A percentile compares a stretch with the other conserved stretches of the same genome.
Conservation (phyloP, 1,140 invertebrate species). For the Cherax destructor region DNA sequence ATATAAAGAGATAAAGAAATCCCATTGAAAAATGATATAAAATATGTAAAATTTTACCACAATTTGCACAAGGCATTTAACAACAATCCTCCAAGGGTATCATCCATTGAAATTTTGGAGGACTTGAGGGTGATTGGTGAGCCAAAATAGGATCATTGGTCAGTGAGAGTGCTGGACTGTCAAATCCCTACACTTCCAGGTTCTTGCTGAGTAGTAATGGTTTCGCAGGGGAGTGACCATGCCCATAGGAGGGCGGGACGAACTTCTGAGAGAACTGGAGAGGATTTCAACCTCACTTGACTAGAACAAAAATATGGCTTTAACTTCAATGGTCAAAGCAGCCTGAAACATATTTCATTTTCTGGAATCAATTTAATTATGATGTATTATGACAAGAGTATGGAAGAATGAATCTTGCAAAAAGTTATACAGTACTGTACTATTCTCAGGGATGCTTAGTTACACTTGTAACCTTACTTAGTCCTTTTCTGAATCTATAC, state of each 20-base stretch:
- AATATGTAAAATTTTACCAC: too few species aligned
- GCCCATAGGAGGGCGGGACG: slow-evolving; percentile 81
- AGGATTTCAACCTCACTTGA: slow-evolving; percentile 96
- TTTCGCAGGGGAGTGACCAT: slow-evolving; percentile 78
- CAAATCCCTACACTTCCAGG: slow-evolving; percentile 43
- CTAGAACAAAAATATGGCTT: slow-evolving; percentile 75
- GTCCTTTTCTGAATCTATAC: too few species aligned
- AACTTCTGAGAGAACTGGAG: slow-evolving; percentile 89
- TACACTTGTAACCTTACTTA: too few species aligned
- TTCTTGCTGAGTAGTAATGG: slow-evolving; percentile 75
- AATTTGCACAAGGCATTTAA: slow-evolving; percentile 89
- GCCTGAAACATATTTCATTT: too few species aligned
- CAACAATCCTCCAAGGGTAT: slow-evolving; percentile 88
- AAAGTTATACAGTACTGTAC: too few species aligned
- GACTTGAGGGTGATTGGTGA: slow-evolving; percentile 76
- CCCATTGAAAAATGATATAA: too few species aligned
- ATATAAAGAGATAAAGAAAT: too few species aligned
- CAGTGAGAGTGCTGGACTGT: slow-evolving; percentile 71
- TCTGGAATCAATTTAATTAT: too few species aligned
- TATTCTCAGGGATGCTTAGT: too few species aligned
- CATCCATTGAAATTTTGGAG: slow-evolving; percentile 75
- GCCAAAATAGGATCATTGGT: slow-evolving; percentile 76
- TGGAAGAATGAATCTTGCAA: too few species aligned
- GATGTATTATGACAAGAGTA: too few species aligned
- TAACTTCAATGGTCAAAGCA: too few species aligned